Base-by-base conservation (phyloP, 1,140 invertebrate species). In the Lordiphosa stackelbergi region DNA sequence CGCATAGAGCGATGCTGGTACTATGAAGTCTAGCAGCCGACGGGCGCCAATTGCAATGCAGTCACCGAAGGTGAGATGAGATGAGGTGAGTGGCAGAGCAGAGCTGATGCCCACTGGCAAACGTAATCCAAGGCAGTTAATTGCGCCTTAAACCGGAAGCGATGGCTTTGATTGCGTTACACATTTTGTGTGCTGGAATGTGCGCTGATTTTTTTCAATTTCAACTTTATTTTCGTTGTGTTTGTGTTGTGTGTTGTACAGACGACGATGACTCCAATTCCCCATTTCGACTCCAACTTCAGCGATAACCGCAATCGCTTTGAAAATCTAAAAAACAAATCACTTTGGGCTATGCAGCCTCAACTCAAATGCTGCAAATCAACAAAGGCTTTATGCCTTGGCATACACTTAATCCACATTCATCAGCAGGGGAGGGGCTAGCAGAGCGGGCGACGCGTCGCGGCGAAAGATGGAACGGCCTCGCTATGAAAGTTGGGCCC, bases 81-180 rank as follows among this genome's bases (percentile, higher is more conserved):
- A 34, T 22, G 31, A 22, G 35, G 11, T 28, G n/a, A 24, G 46
- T 24, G 42, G 31, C n/a, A 52, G 49, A 28, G 24, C n/a, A 41
- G 36, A 41, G 61, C 48, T 47, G 62, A 62, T 55, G 54, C 49
- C 53, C 47, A 45, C 38, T 36, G 35, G 28, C 22, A 55, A 62
- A 73, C 77, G 77, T 81, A 83, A 81, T 83, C 77, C 77, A 73
- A 84, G 73, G 59, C 60, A 66, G 78, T 83, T 84, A 84, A 83
- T 83, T 84, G 77, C 78, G 77, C 61, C 78, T 83, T 77, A 83
- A 83, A 84, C 77, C 77, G 77, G 77, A 83, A 83, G 78, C 77
- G 78, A 77, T 83, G 78, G 77, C 79, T 83, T 83, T 83, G 78
- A 83, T 83, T 83, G 77, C 77, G 77, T 84, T 83, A 83, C 78